phyloP scores from a whole-genome alignment of 1,140 invertebrate species.

The Drosophila bifasciata region DNA sequence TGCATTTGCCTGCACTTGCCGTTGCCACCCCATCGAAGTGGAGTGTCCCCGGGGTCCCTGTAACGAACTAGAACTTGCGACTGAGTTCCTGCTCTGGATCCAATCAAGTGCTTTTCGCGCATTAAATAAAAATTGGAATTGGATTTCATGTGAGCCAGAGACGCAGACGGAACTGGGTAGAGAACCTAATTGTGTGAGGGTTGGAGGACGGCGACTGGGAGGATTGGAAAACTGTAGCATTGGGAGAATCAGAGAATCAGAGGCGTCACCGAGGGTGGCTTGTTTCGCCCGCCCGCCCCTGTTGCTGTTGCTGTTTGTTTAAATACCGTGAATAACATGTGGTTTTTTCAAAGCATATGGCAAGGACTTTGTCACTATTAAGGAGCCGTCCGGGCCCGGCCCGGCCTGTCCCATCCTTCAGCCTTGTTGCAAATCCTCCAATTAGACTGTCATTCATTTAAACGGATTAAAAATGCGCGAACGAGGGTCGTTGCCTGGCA shows the following conservation, averaged over 20 bases:
- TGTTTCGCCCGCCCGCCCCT: slow-evolving; percentile 17
- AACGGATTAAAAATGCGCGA: slow-evolving; percentile 80
- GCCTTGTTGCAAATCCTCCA: slow-evolving; percentile 71
- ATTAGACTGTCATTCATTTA: slow-evolving; percentile 84
- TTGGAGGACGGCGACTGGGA: slow-evolving; percentile 23
- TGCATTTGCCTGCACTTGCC: slow-evolving; percentile 39
- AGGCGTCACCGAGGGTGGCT: slow-evolving; percentile 25
- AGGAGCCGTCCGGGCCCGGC: slow-evolving; percentile 38
- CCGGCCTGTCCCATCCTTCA: slow-evolving; percentile 26
- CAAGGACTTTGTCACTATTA: slow-evolving; percentile 83
- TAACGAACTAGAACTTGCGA: slow-evolving; percentile 31
- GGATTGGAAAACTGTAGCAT: slow-evolving; percentile 10
- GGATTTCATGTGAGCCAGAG: slow-evolving; percentile 57
- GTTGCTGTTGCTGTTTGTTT: slow-evolving; percentile 83
- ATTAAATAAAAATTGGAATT: slow-evolving; percentile 81
- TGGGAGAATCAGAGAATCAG: not conserved
- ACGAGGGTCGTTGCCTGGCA: slow-evolving; percentile 44
- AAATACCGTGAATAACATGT: slow-evolving; percentile 84
- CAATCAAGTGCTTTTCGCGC: slow-evolving; percentile 82
- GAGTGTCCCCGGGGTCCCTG: slow-evolving; percentile 40
- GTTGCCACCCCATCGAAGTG: slow-evolving; percentile 31
- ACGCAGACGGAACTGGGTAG: slow-evolving; percentile 1
- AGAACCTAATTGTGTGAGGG: slow-evolving; percentile 71
- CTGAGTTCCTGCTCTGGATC: slow-evolving; percentile 18
- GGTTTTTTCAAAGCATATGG: slow-evolving; percentile 83